A percentile compares a stretch with the other conserved stretches of the same genome.
These are phyloP conservation scores for Synergus gifuensis DNA, from an alignment of 2,888 invertebrate species.

Conservation along the genomic window DNA sequence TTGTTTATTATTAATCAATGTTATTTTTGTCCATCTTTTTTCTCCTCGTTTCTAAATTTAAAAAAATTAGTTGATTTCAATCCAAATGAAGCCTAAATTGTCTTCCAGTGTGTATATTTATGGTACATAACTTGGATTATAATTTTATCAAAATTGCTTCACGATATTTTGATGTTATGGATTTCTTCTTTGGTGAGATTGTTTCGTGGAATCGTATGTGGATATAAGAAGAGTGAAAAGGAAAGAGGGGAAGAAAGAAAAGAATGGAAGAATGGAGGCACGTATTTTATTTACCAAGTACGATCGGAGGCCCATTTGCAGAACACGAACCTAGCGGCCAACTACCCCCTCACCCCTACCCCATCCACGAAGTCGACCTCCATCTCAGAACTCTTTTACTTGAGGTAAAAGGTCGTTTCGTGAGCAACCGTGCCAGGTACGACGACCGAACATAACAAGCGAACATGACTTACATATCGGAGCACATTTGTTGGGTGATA, in stretches of 20 bases:
- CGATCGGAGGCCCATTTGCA: constrained; percentile 64
- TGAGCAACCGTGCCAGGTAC: constrained; percentile 52
- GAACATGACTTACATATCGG: constrained; percentile 34
- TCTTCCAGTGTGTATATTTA: not conserved
- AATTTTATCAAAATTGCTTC: not conserved
- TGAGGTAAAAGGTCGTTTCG: constrained; percentile 45
- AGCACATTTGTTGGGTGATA: constrained; percentile 31
- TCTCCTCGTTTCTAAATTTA: too few relatives aligned
- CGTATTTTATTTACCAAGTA: constrained; percentile 62
- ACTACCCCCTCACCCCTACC: constrained; percentile 44
- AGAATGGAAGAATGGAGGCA: constrained; percentile 49
- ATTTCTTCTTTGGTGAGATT: not conserved
- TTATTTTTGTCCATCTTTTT: too few relatives aligned
- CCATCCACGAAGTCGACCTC: constrained; percentile 44
- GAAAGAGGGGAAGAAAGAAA: not conserved
- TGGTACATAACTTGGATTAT: not conserved
- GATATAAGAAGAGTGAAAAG: not conserved
- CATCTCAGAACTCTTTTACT: constrained; percentile 50
- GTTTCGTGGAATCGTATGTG: constrained; percentile 17
- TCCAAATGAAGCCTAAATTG: too few relatives aligned
- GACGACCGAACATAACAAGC: constrained; percentile 30
- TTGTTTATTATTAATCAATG: too few relatives aligned
- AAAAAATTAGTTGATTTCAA: too few relatives aligned
- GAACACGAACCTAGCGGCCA: constrained; percentile 58
- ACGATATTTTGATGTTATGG: not conserved